Percentiles rank a stretch among this genome's conserved stretches.
Conservation (phyloP, 2,113 vertebrate species). For the Antechinus flavipes region DNA sequence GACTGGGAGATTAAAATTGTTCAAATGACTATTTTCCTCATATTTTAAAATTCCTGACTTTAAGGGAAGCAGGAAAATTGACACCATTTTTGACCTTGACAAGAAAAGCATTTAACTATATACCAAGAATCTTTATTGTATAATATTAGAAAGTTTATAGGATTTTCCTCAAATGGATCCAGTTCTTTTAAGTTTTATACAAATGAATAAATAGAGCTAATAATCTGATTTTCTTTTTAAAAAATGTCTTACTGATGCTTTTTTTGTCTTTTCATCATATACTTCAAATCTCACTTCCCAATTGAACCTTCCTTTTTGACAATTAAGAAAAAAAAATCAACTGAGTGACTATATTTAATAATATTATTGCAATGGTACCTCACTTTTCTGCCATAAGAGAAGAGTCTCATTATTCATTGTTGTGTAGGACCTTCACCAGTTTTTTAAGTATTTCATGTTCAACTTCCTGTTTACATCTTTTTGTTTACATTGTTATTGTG, state of each 20-base stretch:
- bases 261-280: background rate
- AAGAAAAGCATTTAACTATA: background rate
- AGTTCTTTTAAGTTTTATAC: slow-evolving; percentile 8
- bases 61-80: background rate
- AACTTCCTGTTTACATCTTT: background rate
- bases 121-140: background rate
- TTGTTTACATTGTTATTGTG: background rate
- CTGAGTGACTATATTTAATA: background rate
- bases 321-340: background rate
- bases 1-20: background rate
- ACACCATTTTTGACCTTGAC: background rate
- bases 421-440: background rate
- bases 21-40: background rate
- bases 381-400: background rate
- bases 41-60: background rate
- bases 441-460: background rate
- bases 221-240: background rate
- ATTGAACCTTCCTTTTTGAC: background rate
- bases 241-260: background rate
- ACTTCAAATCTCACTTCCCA: background rate
- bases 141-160: background rate
- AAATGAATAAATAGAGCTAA: background rate
- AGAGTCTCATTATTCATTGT: background rate
- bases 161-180: background rate
- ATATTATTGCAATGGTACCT: background rate